Conservation (phyloP, 2,888 invertebrate species). For the Eudemis profundana region DNA sequence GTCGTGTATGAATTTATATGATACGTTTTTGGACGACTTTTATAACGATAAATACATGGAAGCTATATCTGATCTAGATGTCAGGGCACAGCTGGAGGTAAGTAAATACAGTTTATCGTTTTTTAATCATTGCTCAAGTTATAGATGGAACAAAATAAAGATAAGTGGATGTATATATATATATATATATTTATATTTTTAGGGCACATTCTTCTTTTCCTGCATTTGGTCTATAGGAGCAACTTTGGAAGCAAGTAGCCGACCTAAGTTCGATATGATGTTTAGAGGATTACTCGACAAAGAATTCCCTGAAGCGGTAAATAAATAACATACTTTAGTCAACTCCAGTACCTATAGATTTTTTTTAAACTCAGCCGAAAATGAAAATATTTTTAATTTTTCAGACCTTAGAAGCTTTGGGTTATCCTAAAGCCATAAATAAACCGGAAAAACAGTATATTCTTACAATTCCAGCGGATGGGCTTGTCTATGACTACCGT, state of each 20-base stretch:
- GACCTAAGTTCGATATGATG: constrained; percentile 91
- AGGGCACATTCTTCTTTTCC: constrained; percentile 97
- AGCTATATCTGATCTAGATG: constrained; percentile 90
- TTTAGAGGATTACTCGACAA: constrained; percentile 93
- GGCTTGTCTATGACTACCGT: constrained; percentile 94
- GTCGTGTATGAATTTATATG: constrained; percentile 93
- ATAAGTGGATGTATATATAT: not conserved
- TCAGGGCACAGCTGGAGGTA: constrained; percentile 93
- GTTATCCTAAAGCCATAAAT: constrained; percentile 82
- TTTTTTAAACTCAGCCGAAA: too few relatives aligned
- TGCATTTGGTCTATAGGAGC: constrained; percentile 97
- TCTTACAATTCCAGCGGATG: constrained; percentile 93
- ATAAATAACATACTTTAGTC: too few relatives aligned
- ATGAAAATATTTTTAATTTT: constrained; percentile 2
- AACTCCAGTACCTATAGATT: too few relatives aligned
- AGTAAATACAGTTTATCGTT: constrained; percentile 38
- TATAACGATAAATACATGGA: constrained; percentile 90
- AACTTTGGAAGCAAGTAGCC: constrained; percentile 89
- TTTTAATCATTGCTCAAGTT: not conserved
- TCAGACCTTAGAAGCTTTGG: constrained; percentile 81
- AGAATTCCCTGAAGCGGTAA: constrained; percentile 89
- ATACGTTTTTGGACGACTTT: constrained; percentile 95
- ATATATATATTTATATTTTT: constrained; percentile 44
- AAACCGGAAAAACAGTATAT: constrained; percentile 92
- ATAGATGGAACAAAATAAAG: not conserved